Conservation (phyloP, 2,888 invertebrate genomes). For the Zhuqinia jingwanae region DNA sequence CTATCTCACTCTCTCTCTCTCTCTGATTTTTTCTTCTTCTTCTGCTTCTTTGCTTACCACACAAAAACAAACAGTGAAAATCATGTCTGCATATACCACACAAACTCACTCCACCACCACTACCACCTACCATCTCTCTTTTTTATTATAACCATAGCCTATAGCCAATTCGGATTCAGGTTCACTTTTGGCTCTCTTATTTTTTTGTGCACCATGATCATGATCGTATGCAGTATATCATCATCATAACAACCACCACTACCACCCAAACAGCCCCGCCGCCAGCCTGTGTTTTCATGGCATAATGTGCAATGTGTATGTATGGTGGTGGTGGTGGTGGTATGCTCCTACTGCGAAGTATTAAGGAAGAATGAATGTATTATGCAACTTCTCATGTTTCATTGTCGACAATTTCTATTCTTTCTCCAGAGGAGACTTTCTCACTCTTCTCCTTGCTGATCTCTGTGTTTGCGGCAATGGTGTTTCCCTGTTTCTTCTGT, state of each 20-base stretch:
- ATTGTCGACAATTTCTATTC: slow-evolving; percentile 65
- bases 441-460: not conserved
- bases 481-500: too few relatives aligned
- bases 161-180: slow-evolving; percentile 21
- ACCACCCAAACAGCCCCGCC: too few relatives aligned
- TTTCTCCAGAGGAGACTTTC: slow-evolving; percentile 11
- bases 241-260: too few relatives aligned
- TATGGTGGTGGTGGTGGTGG: not conserved
- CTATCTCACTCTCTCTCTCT: not conserved
- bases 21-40: not conserved
- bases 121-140: too few relatives aligned
- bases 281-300: not conserved
- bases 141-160: slow-evolving; percentile 2
- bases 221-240: slow-evolving; percentile 32
- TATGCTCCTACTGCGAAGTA: slow-evolving; percentile 50
- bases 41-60: not conserved
- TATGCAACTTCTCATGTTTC: slow-evolving; percentile 68
- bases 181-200: not conserved
- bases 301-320: not conserved
- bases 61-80: slow-evolving; percentile 33
- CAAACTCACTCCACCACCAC: too few relatives aligned
- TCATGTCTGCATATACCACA: too few relatives aligned
- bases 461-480: too few relatives aligned
- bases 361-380: slow-evolving; percentile 64
- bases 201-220: not conserved